Evolutionary conservation across 2,888 invertebrate species (phyloP), one percentile per base, ranked within the genome.

Genomic region (Ryuthela nishihirai): DNA sequence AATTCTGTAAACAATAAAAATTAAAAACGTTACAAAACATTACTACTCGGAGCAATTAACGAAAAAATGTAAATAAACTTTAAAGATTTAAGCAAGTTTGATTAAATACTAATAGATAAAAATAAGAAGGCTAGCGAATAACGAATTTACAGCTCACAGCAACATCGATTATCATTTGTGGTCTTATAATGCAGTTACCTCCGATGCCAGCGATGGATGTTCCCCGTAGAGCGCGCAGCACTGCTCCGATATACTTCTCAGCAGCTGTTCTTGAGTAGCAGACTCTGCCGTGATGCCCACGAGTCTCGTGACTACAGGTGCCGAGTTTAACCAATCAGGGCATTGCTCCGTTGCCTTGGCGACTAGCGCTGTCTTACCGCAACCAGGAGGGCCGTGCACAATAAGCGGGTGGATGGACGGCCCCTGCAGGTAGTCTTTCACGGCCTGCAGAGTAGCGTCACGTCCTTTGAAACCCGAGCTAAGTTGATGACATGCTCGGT

Each of bases 281-380:
- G 83, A 83, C 69, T 82, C 81, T 2, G 81, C 78, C 41, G 84
- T 83, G 64, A 83, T 78, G 46, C 69, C 65, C 61, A 68, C 62
- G 29, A 67, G 63, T 41, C 70, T 59, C 34, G 83, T 80, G 70
- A 79, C 65, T 5, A 73, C 66, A 23, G 71, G 68, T 21, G 72
- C 65, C 25, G 72, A 70, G 2, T 71, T 70, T 46, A 68, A 67
- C 74, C 74, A 74, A 12, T 43, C 34, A 29, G 84, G 82, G 70
- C 85, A 83, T 71, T 87, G 85, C 70, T 85, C 84, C 59, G 85
- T 83, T 9, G 85, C 82, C 63, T 85, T 80, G 1, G 90, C 86
- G 32, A 88, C 79, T 5, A 89, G 76, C 1, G 87, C 85, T 3
- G 87, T 88, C 75, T 90, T 90, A 1, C 90, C 90, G 72, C 86